phyloP scores from a whole-genome alignment of 2,113 vertebrate genomes.

The Labeo catla region DNA sequence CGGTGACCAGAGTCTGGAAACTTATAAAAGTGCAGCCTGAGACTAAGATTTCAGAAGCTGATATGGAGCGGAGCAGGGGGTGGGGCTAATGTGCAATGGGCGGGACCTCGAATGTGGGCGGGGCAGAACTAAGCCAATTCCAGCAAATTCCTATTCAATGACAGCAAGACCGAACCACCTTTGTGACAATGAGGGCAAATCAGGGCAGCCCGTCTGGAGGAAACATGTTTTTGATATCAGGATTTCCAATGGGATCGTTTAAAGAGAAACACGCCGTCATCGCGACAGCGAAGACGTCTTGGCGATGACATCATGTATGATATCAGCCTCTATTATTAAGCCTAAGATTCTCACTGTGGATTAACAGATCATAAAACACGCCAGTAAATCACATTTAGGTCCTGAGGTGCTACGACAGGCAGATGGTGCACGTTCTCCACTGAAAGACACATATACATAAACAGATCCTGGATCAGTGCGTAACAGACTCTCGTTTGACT shows the following conservation, averaged over 20 bases:
- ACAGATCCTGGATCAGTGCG: conserved; percentile 13
- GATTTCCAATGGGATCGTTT: conserved; percentile 25
- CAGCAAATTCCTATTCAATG: conserved; percentile 37
- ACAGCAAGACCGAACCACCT: neutral
- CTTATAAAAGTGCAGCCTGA: conserved; percentile 7
- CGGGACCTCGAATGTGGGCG: neutral
- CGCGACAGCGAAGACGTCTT: neutral
- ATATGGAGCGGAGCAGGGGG: neutral
- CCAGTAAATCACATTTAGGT: conserved; percentile 35
- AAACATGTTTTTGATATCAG: conserved; percentile 8
- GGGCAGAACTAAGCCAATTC: neutral
- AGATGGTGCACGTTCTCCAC: neutral
- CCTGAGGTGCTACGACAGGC: conserved; percentile 44
- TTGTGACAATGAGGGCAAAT: conserved; percentile 6
- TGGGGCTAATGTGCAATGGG: neutral
- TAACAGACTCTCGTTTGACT: neutral
- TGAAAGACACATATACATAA: conserved; percentile 26
- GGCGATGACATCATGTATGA: conserved; percentile 16
- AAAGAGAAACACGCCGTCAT: neutral
- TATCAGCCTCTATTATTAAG: conserved; percentile 34
- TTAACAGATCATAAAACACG: conserved; percentile 22
- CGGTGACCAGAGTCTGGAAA: conserved; percentile 25
- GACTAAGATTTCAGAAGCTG: neutral
- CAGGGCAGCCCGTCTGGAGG: neutral
- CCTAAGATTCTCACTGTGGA: conserved; percentile 10